phyloP scores from a whole-genome alignment of 2,797 vertebrate species.

The Melanotaenia parkinsoni region DNA sequence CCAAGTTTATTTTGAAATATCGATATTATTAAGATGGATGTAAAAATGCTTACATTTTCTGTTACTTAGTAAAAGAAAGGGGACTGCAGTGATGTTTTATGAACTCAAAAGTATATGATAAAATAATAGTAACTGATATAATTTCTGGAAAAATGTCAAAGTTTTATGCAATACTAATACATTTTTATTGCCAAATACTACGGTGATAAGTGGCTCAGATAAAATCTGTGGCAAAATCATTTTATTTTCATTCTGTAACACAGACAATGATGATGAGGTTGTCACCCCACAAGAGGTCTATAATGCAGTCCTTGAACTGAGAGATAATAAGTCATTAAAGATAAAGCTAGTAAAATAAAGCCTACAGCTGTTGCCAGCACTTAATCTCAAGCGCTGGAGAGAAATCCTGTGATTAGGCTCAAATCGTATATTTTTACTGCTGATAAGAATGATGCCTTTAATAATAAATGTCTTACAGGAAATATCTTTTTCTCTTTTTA shows the following conservation, averaged over 20 bases:
- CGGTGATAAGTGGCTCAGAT: neutral
- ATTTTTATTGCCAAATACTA: neutral
- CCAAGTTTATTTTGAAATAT: too few relatives aligned
- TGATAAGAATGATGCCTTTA: neutral
- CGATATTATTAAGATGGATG: neutral
- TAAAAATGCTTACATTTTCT: neutral
- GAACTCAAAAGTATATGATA: neutral
- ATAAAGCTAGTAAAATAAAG: neutral
- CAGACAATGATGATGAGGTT: neutral
- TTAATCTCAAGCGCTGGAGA: neutral
- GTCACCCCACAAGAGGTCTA: neutral
- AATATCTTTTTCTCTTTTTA: neutral
- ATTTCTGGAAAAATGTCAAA: neutral
- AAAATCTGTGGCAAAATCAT: neutral
- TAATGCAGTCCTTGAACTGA: neutral
- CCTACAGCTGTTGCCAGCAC: neutral
- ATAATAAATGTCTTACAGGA: neutral
- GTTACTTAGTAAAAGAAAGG: neutral
- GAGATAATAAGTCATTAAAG: neutral
- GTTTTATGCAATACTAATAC: neutral
- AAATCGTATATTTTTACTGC: neutral
- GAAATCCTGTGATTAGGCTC: neutral
- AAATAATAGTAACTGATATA: neutral
- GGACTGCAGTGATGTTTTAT: neutral
- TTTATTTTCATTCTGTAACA: neutral